phyloP scores from a whole-genome alignment of 2,113 vertebrate species.

The Entomyzon cyanotis region DNA sequence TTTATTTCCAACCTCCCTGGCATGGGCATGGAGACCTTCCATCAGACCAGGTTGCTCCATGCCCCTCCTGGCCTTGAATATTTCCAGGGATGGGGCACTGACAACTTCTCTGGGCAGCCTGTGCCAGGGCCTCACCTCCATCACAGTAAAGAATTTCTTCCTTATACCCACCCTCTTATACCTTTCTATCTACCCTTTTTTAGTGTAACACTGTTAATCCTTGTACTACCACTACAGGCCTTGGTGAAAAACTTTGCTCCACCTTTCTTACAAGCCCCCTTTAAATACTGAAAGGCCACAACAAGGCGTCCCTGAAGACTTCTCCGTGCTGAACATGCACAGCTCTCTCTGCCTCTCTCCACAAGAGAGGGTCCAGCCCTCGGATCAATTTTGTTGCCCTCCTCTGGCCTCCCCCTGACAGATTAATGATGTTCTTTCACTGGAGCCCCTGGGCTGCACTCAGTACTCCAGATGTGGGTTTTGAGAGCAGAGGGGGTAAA shows the following conservation, averaged over 20 bases:
- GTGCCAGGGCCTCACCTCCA: not conserved
- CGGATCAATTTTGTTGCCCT: not conserved
- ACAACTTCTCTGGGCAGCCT: not conserved
- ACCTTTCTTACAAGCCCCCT: not conserved
- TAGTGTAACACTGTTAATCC: fast-evolving
- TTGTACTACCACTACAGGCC: not conserved
- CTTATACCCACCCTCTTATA: not conserved
- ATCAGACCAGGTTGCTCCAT: not conserved
- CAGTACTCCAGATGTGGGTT: not conserved
- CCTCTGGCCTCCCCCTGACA: not conserved
- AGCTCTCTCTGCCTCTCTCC: not conserved
- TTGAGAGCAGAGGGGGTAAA: not conserved
- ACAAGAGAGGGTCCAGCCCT: not conserved
- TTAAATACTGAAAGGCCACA: not conserved
- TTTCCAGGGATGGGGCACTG: not conserved
- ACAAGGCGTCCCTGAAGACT: fast-evolving
- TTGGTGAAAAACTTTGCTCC: not conserved
- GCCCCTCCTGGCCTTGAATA: not conserved
- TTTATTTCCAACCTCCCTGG: not conserved
- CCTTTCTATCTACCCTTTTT: not conserved
- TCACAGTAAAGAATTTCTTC: not conserved
- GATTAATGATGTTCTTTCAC: not conserved
- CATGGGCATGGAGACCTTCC: fast-evolving
- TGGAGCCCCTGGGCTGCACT: not conserved
- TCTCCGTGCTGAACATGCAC: fast-evolving